Evolutionary conservation across 2,888 invertebrate species (phyloP).

Genomic region (Calameuta filiformis): DNA sequence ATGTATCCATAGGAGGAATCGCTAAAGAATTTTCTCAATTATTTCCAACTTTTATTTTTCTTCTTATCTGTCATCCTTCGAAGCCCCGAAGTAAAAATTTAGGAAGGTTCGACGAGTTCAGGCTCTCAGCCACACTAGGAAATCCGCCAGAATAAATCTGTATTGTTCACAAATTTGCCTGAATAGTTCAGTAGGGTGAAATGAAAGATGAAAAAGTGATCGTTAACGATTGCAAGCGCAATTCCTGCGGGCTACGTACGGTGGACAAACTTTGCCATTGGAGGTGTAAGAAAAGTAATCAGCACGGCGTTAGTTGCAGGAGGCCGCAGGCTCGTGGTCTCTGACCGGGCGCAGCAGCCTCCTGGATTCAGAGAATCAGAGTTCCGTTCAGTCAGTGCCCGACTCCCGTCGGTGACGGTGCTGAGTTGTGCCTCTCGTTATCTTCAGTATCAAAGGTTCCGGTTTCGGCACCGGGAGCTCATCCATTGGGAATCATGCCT

Average conservation of each 20-base stretch:
- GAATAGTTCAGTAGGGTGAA: background rate
- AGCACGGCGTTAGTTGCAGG: slow-evolving; percentile 28
- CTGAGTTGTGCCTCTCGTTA: slow-evolving; percentile 1
- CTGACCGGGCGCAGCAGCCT: slow-evolving; percentile 51
- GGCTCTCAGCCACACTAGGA: background rate
- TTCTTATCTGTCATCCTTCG: background rate
- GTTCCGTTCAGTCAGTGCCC: slow-evolving; percentile 59
- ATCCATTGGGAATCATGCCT: slow-evolving; percentile 14
- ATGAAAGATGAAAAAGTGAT: background rate
- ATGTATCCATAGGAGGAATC: background rate
- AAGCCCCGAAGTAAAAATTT: background rate
- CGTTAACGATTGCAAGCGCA: background rate
- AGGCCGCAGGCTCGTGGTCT: slow-evolving; percentile 47
- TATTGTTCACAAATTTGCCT: background rate
- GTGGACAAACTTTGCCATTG: background rate
- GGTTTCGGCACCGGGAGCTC: background rate
- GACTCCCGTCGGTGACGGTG: slow-evolving; percentile 58
- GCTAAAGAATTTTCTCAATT: background rate
- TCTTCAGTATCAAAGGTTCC: slow-evolving; percentile 4
- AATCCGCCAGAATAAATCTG: background rate
- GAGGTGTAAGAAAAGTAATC: background rate
- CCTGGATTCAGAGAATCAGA: slow-evolving; percentile 38
- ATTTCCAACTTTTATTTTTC: background rate
- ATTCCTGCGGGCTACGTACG: background rate
- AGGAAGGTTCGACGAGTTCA: background rate